Evolutionary conservation across 2,113 vertebrate genomes (phyloP), one percentile per base, ranked within the genome.

Genomic region (Polypterus bichir): DNA sequence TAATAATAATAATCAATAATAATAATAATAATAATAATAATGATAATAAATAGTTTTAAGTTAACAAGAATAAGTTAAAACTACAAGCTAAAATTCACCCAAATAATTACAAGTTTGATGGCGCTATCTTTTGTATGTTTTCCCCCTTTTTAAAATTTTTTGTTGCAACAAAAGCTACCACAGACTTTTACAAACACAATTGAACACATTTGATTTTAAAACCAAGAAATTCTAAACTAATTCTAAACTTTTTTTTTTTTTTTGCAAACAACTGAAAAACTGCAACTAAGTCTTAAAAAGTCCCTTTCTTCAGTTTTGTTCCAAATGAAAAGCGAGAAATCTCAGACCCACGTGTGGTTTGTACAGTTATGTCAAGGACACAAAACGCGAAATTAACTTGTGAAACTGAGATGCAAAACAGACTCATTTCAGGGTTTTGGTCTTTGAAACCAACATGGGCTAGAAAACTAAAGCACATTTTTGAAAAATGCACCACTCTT

Each of bases 61-160:
- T 89, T 86, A 91, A 89, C 89, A 91, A 74, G 62, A 64, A 88
- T 92, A 92, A 92, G 90, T 91, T 92, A 92, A 92, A 91, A 90
- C 90, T 92, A 92, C 89, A 89, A 91, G 89, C 89, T 92, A 89
- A 89, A 88, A 88, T 86, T 88, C 83, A 89, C 84, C 85, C 85
- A 91, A 91, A 91, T 91, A 91, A 88, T 70, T 91, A 91, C 88
- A 89, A 88, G 89, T 87, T 91, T 88, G 84, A 89, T 89, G 90
- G 88, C 87, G 89, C 88, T 91, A 91, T 88, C 88, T 89, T 73
- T 47, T 74, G 56, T 77, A 81, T 87, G 83, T 79, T 85, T 88
- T 86, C 83, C 83, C 81, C 71, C 62, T 64, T 52, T 87, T 86
- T 83, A 59, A 46, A 49, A 65, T 65, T 85, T 89, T 76, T 82